These are phyloP conservation scores for Nycticebus coucang DNA, from an alignment of 2,113 vertebrate species.

Conservation along the genomic window DNA sequence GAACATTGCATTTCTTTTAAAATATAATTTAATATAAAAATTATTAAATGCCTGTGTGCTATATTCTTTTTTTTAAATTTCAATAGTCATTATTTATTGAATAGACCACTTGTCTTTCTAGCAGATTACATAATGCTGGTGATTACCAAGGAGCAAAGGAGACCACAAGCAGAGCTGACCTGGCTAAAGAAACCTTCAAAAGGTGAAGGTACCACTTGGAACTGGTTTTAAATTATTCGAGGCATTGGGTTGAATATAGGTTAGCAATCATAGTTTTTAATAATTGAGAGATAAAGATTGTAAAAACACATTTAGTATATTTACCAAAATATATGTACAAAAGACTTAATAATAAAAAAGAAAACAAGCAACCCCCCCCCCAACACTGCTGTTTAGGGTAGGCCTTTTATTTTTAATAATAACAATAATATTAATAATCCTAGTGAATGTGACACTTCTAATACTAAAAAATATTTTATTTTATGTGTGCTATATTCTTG, in stretches of 20 bases:
- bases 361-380: no score
- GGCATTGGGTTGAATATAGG: neutral
- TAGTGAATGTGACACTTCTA: no score
- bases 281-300: neutral
- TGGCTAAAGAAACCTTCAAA: neutral
- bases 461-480: no score
- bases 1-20: neutral
- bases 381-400: no score
- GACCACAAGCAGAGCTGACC: neutral
- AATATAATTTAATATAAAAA: conserved; percentile 12
- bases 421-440: no score
- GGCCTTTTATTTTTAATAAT: no score
- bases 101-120: neutral
- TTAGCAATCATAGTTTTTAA: neutral
- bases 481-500: neutral
- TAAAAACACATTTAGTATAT: neutral
- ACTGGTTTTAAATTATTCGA: neutral
- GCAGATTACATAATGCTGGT: neutral
- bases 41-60: neutral
- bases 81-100: conserved; percentile 39
- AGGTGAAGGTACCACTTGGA: neutral
- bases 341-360: neutral
- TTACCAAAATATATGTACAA: neutral
- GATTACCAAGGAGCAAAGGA: neutral
- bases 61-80: neutral